A percentile compares a stretch with the other conserved stretches of the same genome.
These are phyloP conservation scores for Tapera naevia DNA, from an alignment of 2,797 vertebrate genomes.

Conservation along the genomic window DNA sequence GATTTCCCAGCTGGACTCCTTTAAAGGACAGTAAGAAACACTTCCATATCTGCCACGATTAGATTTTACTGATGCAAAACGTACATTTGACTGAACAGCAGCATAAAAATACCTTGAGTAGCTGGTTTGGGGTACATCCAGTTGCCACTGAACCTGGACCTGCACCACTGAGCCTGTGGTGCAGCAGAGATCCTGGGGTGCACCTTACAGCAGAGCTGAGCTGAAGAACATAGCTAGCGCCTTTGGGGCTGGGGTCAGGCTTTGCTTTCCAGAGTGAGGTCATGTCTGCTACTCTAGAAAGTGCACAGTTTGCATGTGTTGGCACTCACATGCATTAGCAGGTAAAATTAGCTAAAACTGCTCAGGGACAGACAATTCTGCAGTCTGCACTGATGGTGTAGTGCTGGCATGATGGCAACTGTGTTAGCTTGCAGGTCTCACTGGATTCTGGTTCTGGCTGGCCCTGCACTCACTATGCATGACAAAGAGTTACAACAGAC, in stretches of 20 bases:
- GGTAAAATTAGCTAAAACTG: not conserved
- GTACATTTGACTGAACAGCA: not conserved
- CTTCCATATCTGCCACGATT: not conserved
- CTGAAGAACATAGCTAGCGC: not conserved
- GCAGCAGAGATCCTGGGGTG: not conserved
- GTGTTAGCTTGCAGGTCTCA: not conserved
- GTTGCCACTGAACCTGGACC: fast-evolving
- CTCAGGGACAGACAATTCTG: fast-evolving
- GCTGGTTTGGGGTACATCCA: not conserved
- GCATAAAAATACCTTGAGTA: not conserved
- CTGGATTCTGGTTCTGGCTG: not conserved
- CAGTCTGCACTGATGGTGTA: fast-evolving
- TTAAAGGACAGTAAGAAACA: not conserved
- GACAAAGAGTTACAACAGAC: not conserved
- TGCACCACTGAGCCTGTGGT: not conserved
- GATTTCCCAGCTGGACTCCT: not conserved
- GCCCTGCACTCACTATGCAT: fast-evolving
- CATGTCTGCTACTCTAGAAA: not conserved
- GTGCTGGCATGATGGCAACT: not conserved
- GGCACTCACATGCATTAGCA: fast-evolving
- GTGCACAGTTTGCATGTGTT: fast-evolving
- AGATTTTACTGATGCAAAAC: not conserved
- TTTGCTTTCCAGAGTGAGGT: not conserved
- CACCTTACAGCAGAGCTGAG: not conserved
- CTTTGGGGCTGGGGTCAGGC: not conserved